phyloP scores from a whole-genome alignment of 92 coral and sea anemone species.

The Actinostola sp. region DNA sequence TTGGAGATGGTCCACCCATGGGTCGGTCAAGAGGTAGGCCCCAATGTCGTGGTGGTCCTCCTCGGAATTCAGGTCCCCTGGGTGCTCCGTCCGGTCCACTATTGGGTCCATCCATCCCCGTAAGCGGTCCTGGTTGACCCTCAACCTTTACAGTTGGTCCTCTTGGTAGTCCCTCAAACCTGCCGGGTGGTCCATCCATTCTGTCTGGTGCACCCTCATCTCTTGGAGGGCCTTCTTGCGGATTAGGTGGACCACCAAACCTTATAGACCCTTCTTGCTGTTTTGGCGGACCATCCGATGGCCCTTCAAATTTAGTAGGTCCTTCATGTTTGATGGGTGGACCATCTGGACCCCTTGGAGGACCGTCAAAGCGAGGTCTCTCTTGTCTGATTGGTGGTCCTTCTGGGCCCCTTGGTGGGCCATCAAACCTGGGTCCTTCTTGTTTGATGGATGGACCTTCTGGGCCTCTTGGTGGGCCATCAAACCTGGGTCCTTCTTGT shows the following conservation, averaged over 20 bases:
- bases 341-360: slow-evolving; percentile 5
- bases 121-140: slow-evolving; percentile 16
- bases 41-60: slow-evolving; percentile 75
- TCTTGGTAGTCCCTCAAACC: slow-evolving; percentile 18
- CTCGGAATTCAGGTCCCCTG: slow-evolving; percentile 37
- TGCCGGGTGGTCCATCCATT: neutral
- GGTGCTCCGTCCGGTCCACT: slow-evolving; percentile 32
- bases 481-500: neutral
- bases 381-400: neutral
- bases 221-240: slow-evolving; percentile 22
- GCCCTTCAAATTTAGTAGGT: neutral
- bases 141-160: slow-evolving; percentile 10
- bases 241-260: slow-evolving; percentile 36
- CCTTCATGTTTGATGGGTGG: neutral
- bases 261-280: slow-evolving; percentile 52
- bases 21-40: slow-evolving; percentile 72
- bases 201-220: slow-evolving; percentile 8
- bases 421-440: neutral
- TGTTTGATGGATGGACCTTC: neutral
- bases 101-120: slow-evolving; percentile 21
- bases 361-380: neutral
- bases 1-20: slow-evolving; percentile 71
- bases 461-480: slow-evolving; percentile 4
- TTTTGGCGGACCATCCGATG: slow-evolving; percentile 40
- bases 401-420: neutral